Evolutionary conservation across 2,113 vertebrate species (phyloP).

Genomic region (Tragelaphus scriptus): DNA sequence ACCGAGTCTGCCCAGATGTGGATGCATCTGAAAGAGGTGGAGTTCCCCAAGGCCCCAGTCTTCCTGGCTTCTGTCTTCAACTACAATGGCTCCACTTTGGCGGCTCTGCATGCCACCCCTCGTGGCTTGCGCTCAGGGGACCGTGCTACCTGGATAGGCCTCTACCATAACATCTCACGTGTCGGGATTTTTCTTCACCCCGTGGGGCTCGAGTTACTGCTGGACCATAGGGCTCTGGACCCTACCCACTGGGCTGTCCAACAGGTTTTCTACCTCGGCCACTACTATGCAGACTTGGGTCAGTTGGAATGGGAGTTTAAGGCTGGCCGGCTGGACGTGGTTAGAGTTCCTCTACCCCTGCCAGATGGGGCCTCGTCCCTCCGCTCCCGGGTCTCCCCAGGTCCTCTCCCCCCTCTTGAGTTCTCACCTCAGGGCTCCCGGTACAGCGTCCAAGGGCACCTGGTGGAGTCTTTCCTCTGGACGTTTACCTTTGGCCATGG

Average conservation of each 20-base stretch:
- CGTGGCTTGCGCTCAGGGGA: slow-evolving; percentile 72
- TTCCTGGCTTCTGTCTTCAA: no score
- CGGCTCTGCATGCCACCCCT: slow-evolving; percentile 10
- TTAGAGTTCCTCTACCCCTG: slow-evolving; percentile 36
- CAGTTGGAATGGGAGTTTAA: slow-evolving; percentile 79
- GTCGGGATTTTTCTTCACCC: slow-evolving; percentile 77
- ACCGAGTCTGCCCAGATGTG: slow-evolving; percentile 54
- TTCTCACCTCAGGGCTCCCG: slow-evolving; percentile 82
- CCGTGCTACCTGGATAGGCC: slow-evolving; percentile 66
- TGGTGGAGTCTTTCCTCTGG: slow-evolving; percentile 86
- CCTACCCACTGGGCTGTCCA: slow-evolving; percentile 59
- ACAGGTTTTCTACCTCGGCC: slow-evolving; percentile 77
- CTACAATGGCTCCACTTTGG: slow-evolving; percentile 22
- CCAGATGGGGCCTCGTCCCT: slow-evolving; percentile 81
- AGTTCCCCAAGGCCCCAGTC: no score
- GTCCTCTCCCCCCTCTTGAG: slow-evolving; percentile 76
- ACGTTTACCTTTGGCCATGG: slow-evolving; percentile 90
- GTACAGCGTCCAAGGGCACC: slow-evolving; percentile 83
- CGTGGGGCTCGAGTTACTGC: slow-evolving; percentile 77
- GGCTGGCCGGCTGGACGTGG: slow-evolving; percentile 58
- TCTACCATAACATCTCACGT: slow-evolving; percentile 72
- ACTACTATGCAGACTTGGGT: slow-evolving; percentile 77
- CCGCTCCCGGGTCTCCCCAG: slow-evolving; percentile 70
- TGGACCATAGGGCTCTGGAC: slow-evolving; percentile 78
- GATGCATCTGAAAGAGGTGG: background rate